Conservation (phyloP, 37 sponge, comb jelly and placozoan species). For the Diacarnus erythraeanus region DNA sequence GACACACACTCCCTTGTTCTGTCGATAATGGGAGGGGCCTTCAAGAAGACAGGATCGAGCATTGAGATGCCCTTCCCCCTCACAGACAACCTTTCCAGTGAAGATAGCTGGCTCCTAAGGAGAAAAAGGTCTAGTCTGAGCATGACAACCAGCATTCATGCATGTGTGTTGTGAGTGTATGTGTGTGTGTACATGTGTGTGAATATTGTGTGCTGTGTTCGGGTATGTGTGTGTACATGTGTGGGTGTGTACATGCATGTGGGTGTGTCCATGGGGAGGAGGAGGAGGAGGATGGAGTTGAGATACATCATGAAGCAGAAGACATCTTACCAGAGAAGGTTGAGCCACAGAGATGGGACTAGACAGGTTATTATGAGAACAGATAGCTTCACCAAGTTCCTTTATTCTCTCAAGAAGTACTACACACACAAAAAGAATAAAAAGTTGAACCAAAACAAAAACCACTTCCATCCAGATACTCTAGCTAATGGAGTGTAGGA, state of each 20-base stretch:
- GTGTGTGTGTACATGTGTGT: no score
- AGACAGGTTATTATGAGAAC: conserved; percentile 12
- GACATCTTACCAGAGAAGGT: conserved; percentile 36
- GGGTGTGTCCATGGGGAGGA: no score
- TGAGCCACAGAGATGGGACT: conserved; percentile 34
- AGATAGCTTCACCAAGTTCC: conserved; percentile 31
- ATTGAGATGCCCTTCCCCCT: conserved; percentile 75
- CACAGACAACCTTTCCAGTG: conserved; percentile 67
- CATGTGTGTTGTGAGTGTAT: no score
- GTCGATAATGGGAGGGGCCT: conserved; percentile 23
- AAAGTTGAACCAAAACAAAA: neutral
- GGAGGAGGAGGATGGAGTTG: no score
- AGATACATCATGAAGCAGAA: no score
- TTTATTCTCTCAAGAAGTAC: conserved; percentile 25
- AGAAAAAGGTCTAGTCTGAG: no score
- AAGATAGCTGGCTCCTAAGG: conserved; percentile 61
- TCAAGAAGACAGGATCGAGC: conserved; percentile 64
- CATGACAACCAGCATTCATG: neutral
- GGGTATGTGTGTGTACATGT: no score
- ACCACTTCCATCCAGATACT: neutral
- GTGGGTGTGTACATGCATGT: no score
- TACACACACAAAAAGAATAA: neutral
- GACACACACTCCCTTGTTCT: conserved; percentile 18
- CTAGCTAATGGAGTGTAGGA: no score
- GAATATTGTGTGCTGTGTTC: neutral